A percentile compares a stretch with the other conserved stretches of the same genome.
These are phyloP conservation scores for Drosophila busckii DNA, from an alignment of 1,140 invertebrate species.

Conservation along the genomic window DNA sequence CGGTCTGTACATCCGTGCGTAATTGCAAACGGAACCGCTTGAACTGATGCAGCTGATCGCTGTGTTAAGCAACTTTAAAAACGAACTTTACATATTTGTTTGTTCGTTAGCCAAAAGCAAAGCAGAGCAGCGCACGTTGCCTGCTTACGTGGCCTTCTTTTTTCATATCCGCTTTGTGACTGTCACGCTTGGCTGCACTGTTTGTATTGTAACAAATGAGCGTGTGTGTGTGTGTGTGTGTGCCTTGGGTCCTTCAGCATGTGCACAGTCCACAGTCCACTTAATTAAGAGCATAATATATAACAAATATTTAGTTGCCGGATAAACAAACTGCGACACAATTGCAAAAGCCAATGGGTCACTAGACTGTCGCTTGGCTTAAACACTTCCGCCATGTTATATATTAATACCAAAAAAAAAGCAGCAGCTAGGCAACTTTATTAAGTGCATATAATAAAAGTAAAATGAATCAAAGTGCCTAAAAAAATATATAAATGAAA, in stretches of 20 bases:
- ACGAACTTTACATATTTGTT: too few species aligned
- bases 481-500: conserved; percentile 26
- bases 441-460: conserved; percentile 55
- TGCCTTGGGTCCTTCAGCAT: conserved; percentile 17
- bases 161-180: not conserved
- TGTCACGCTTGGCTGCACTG: conserved; percentile 3
- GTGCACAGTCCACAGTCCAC: conserved; percentile 41
- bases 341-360: conserved; percentile 10
- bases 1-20: too few species aligned
- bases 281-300: conserved; percentile 75
- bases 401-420: conserved; percentile 1
- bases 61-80: too few species aligned
- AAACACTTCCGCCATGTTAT: conserved; percentile 27
- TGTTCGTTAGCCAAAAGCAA: too few species aligned
- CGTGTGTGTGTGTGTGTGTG: conserved; percentile 23
- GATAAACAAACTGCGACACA: conserved; percentile 43
- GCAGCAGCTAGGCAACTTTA: conserved; percentile 63
- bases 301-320: conserved; percentile 68
- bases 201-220: conserved; percentile 33
- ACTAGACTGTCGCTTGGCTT: conserved; percentile 5
- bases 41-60: too few species aligned
- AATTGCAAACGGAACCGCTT: too few species aligned
- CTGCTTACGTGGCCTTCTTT: not conserved
- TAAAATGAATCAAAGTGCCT: conserved; percentile 29
- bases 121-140: too few species aligned